phyloP scores from a whole-genome alignment of 2,888 invertebrate species.

The Vesta saturnalis region DNA sequence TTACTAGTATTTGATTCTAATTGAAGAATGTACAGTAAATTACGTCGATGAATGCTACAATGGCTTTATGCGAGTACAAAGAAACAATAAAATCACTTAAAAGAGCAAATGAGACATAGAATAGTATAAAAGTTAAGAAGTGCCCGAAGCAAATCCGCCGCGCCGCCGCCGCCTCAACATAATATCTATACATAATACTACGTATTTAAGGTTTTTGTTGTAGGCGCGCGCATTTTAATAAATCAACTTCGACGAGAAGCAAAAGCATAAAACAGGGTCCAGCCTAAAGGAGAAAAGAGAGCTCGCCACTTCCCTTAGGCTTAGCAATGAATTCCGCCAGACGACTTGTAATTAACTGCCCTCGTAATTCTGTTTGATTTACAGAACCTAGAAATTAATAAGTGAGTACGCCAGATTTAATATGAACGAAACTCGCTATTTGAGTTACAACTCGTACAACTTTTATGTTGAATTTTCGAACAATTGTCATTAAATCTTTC shows the following conservation, averaged over 20 bases:
- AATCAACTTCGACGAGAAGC: conserved; percentile 28
- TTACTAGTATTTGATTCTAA: too few relatives aligned
- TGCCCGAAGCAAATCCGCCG: background rate
- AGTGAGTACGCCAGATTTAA: conserved; percentile 54
- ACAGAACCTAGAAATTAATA: conserved; percentile 57
- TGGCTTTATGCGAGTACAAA: conserved; percentile 7
- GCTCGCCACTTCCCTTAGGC: conserved; percentile 33
- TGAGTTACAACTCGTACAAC: conserved; percentile 49
- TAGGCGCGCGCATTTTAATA: conserved; percentile 40
- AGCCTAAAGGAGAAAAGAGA: conserved; percentile 39
- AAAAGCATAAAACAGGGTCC: conserved; percentile 35
- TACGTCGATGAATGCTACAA: too few relatives aligned
- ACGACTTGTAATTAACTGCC: conserved; percentile 56
- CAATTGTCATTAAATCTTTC: conserved; percentile 48
- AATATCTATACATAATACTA: conserved; percentile 38
- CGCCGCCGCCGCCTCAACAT: conserved; percentile 3
- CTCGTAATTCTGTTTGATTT: conserved; percentile 57
- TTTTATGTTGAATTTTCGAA: conserved; percentile 49
- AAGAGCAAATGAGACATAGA: conserved; percentile 20
- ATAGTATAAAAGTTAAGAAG: conserved; percentile 11
- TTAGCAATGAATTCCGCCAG: conserved; percentile 50
- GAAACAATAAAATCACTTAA: conserved; percentile 19
- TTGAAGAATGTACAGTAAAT: too few relatives aligned
- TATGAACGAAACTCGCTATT: conserved; percentile 53
- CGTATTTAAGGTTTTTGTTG: conserved; percentile 34